Conservation (phyloP, 1,140 invertebrate genomes). For the Aphaenogaster floridana region DNA sequence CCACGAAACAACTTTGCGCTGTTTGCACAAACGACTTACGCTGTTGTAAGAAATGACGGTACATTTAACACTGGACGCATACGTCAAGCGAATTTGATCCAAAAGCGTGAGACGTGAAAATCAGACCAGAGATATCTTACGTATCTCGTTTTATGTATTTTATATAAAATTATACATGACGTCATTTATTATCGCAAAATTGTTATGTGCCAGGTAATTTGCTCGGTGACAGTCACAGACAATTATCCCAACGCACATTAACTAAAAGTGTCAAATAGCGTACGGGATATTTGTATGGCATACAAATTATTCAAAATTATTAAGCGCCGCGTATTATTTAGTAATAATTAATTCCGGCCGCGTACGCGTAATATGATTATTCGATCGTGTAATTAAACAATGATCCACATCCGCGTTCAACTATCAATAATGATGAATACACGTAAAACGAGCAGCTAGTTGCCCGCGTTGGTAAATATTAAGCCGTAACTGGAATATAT, state of each 20-base stretch:
- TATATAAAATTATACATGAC: background rate
- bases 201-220: background rate
- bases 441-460: background rate
- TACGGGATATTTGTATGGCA: conserved; percentile 41
- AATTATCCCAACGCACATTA: conserved; percentile 42
- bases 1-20: conserved; percentile 1
- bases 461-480: conserved; percentile 26
- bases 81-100: background rate
- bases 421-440: conserved; percentile 44
- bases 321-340: conserved; percentile 56
- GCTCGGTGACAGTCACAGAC: background rate
- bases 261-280: conserved; percentile 61
- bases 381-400: conserved; percentile 60
- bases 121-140: background rate
- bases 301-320: conserved; percentile 63
- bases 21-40: background rate
- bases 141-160: background rate
- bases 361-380: conserved; percentile 48
- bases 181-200: conserved; percentile 11
- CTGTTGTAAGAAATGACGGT: background rate
- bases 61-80: background rate
- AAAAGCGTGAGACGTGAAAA: background rate
- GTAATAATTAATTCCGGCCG: conserved; percentile 53
- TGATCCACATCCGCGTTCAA: conserved; percentile 47
- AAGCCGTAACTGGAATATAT: conserved; percentile 12